Conservation (phyloP, 1,140 invertebrate genomes). For the Drosophila sturtevanti region DNA sequence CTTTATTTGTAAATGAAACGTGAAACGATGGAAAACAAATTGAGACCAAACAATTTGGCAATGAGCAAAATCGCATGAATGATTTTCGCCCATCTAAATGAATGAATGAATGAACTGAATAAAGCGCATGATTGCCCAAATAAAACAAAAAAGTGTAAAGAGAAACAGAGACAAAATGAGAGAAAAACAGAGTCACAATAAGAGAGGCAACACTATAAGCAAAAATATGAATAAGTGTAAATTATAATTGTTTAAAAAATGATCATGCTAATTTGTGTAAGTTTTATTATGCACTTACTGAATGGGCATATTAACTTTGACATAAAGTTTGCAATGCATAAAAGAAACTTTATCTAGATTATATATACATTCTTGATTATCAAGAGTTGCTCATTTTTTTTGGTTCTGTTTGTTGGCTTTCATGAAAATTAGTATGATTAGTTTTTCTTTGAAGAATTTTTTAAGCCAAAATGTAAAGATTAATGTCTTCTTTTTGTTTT, state of each 20-base stretch:
- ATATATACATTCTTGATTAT: too few species aligned
- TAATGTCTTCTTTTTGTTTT: too few species aligned
- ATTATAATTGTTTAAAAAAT: constrained; percentile 41
- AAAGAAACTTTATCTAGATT: too few species aligned
- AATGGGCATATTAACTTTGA: background rate
- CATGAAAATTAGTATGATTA: too few species aligned
- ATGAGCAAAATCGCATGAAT: constrained; percentile 54
- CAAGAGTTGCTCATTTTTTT: too few species aligned
- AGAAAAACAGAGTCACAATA: constrained; percentile 8
- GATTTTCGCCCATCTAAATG: constrained; percentile 35
- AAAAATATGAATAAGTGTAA: constrained; percentile 28
- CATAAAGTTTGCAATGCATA: background rate
- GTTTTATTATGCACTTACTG: constrained; percentile 10
- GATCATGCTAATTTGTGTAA: constrained; percentile 58
- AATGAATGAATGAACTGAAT: constrained; percentile 58
- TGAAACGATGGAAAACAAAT: constrained; percentile 9
- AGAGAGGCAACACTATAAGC: constrained; percentile 16
- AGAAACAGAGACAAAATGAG: constrained; percentile 16
- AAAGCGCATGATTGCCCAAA: constrained; percentile 63
- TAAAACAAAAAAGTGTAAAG: constrained; percentile 3
- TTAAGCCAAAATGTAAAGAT: too few species aligned
- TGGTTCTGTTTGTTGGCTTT: too few species aligned
- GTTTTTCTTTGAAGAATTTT: too few species aligned
- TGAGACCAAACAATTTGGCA: constrained; percentile 22
- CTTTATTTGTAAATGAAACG: constrained; percentile 5